phyloP scores from a whole-genome alignment of 2,888 invertebrate species.

The Vanessa cardui region DNA sequence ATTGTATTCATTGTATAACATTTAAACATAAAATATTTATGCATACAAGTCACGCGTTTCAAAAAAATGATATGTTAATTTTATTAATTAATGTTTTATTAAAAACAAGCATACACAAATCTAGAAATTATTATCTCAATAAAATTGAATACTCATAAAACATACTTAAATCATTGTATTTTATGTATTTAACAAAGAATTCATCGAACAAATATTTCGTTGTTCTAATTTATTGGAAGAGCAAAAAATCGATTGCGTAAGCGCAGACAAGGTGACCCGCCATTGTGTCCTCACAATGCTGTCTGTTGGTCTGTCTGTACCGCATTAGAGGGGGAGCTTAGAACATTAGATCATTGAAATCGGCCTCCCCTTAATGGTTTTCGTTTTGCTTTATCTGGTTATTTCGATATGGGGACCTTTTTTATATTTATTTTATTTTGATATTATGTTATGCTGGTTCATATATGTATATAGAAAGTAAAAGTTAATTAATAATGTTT shows the following conservation, averaged over 20 bases:
- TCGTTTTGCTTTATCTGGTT: slow-evolving; percentile 4
- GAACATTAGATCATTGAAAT: slow-evolving; percentile 36
- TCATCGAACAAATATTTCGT: slow-evolving; percentile 12
- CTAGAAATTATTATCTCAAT: not conserved
- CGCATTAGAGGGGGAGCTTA: slow-evolving; percentile 32
- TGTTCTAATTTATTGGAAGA: slow-evolving; percentile 22
- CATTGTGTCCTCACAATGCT: slow-evolving; percentile 41
- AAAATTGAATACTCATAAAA: not conserved
- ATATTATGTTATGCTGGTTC: not conserved
- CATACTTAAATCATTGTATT: too few species aligned
- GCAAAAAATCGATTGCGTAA: slow-evolving; percentile 25
- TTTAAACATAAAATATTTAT: not conserved
- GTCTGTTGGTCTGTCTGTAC: slow-evolving; percentile 34
- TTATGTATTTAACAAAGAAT: not conserved
- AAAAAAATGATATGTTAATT: not conserved
- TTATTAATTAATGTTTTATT: not conserved
- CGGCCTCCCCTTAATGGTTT: slow-evolving; percentile 22
- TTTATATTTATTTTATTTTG: not conserved
- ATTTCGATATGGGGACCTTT: slow-evolving; percentile 10
- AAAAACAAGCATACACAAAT: not conserved
- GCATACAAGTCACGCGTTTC: not conserved
- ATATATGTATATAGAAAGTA: too few species aligned
- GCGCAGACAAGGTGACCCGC: slow-evolving; percentile 45
- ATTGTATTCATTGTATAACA: not conserved
- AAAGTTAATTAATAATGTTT: too few species aligned